Evolutionary conservation across 2,113 vertebrate species (phyloP), one percentile per base, ranked within the genome.

Genomic region (Corythornis vintsioides): DNA sequence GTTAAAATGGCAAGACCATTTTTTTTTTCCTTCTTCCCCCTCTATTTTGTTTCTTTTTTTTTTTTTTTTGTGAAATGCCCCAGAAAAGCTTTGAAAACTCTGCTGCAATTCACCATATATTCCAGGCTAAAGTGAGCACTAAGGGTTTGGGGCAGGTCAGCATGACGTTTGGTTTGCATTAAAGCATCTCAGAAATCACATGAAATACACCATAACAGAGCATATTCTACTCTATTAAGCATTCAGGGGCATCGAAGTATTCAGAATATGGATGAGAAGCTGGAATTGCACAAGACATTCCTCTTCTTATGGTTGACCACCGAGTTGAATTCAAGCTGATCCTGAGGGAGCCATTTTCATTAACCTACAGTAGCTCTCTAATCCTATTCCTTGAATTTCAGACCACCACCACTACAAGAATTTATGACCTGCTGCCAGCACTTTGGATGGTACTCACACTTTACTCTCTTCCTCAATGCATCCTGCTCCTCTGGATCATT

Each of bases 351-450:
- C 65, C 1, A 7, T 96, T 95, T 96, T 91, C 91, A 96, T 96
- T 95, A 95, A 89, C 89, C 94, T 90, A 71, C 89, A 83, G 84
- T 88, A 89, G 75, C 75, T 89, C 57, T 91, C 87, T 94, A 92
- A 93, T 95, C 72, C 85, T 86, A 78, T 88, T 86, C 87, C 89
- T 65, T 92, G 93, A 89, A 86, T 93, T 94, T 94, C 95, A 96
- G 92, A 91, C 91, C 92, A 89, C 91, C 76, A 75, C 53, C 65
- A 86, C 91, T 80, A 56, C 79, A 75, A 74, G 75, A 88, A 95
- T 91, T 95, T 95, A 93, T 48, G 82, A 92, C 89, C 61, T 83
- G 60, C 85, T 91, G 91, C 87, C 82, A 92, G 89, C 76, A 75
- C 79, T 91, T 60, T 57, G 79, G 82, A 92, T 67, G 61, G 45